phyloP scores from a whole-genome alignment of 2,113 vertebrate genomes.

The Myiopsitta monachus region DNA sequence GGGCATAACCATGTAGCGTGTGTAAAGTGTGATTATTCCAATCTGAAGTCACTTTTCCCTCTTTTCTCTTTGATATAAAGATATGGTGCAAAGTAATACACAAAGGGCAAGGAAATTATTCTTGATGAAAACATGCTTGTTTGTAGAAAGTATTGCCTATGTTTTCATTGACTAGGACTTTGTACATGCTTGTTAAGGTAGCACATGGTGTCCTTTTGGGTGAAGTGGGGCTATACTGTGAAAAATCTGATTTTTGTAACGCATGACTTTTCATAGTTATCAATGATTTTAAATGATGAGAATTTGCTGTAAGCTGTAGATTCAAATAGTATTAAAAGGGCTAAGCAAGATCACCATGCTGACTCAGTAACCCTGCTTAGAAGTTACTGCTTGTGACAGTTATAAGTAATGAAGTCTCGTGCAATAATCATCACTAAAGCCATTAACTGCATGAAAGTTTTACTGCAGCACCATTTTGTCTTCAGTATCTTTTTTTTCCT shows the following conservation, averaged over 20 bases:
- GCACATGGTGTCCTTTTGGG: neutral
- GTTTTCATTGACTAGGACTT: neutral
- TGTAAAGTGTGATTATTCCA: neutral
- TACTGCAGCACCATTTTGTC: neutral
- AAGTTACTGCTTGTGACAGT: neutral
- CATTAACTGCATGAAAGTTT: conserved; percentile 25
- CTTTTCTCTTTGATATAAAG: neutral
- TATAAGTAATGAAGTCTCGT: neutral
- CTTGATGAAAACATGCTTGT: neutral
- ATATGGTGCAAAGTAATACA: fast-evolving
- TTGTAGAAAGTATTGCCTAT: neutral
- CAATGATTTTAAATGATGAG: neutral
- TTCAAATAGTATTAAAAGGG: neutral
- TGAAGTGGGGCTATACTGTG: neutral
- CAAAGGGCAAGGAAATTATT: neutral
- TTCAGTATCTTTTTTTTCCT: neutral
- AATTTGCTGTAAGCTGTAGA: neutral
- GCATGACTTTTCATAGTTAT: neutral
- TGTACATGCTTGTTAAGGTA: neutral
- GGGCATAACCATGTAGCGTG: neutral
- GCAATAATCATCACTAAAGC: conserved; percentile 26
- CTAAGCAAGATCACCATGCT: neutral
- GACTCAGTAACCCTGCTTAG: neutral
- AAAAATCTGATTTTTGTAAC: neutral
- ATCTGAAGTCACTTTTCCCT: neutral